Evolutionary conservation across 2,113 vertebrate species (phyloP), one percentile per base, ranked within the genome.

Genomic region (Anhinga rufa): DNA sequence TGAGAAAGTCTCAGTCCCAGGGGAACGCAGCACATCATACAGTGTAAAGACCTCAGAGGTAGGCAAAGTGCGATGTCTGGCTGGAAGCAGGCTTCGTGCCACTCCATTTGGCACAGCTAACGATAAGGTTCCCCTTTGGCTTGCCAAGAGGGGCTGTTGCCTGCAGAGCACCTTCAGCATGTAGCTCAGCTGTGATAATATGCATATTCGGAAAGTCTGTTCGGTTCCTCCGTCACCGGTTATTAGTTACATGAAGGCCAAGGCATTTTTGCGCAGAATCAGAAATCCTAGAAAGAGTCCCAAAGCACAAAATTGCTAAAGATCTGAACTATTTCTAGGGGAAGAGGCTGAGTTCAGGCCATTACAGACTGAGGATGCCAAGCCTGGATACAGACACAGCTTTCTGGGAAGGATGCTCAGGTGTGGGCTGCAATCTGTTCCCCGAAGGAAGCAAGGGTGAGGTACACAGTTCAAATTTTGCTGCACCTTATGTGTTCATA

Each of bases 161-260:
- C 55, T 92, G 65, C 58, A 54, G 61, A 84, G 38, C 57, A 85
- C 36, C 66, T 65, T 87, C 36, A 57, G 48, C 0, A 0, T 26
- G 17, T 18, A 76, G 55, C 32, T 86, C 52, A 49, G 58, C 65
- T 84, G 36, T 49, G 64, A 64, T 34, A 69, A 82, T 31, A 17
- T 1, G 1, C 8, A 1, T 36, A 16, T 46, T 81, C 3, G 5
- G 36, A 52, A 84, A 79, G 81, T 21, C 38, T 66, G 15, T 78
- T 75, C 0, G 0, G 12, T 60, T 44, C 26, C 60, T 82, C 75
- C 1, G 0, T 61, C 12, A 14, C 34, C 0, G 0, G 25, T 85
- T 82, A 32, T 60, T 68, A 72, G 40, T 46, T 88, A 78, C 32
- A 14, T 1, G 12, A 84, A 72, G 69, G 61, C 34, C 52, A 84